These are phyloP conservation scores for Bombylius major DNA, from an alignment of 2,888 invertebrate genomes.

Conservation along the genomic window DNA sequence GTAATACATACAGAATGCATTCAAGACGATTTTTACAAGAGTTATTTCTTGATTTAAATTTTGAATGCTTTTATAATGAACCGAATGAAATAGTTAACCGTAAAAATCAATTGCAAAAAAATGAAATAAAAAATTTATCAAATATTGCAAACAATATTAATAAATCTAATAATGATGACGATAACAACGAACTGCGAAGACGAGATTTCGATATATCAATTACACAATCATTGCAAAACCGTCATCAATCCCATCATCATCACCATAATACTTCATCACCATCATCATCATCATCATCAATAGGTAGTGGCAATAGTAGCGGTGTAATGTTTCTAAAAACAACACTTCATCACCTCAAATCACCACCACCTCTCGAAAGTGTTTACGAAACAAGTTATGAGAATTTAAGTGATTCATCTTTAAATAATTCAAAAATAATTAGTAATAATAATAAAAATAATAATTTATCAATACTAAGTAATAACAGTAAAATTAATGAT, in stretches of 20 bases:
- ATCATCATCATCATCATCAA: background rate
- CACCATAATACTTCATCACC: background rate
- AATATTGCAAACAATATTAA: background rate
- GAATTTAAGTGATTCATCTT: conserved; percentile 27
- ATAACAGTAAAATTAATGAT: conserved; percentile 2
- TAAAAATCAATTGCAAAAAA: conserved; percentile 18
- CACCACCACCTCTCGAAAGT: conserved; percentile 37
- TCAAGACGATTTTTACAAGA: conserved; percentile 86
- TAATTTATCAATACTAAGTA: conserved; percentile 3
- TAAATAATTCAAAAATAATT: conserved; percentile 4
- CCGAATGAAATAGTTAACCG: conserved; percentile 39
- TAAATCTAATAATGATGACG: conserved; percentile 5
- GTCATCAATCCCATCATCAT: conserved; percentile 4
- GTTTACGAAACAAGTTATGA: conserved; percentile 40
- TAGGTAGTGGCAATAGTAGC: conserved; percentile 6
- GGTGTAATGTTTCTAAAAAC: conserved; percentile 13
- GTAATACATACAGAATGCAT: conserved; percentile 67
- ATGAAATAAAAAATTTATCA: conserved; percentile 3
- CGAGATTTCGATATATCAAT: background rate
- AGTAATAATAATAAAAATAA: conserved; percentile 6
- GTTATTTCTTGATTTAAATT: conserved; percentile 74
- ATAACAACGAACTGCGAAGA: background rate
- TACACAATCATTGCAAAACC: conserved; percentile 4
- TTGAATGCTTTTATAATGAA: conserved; percentile 47
- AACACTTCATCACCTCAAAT: conserved; percentile 23